Evolutionary conservation across 1,140 invertebrate species (phyloP), one percentile per base, ranked within the genome.

Genomic region (Drosophila erecta): DNA sequence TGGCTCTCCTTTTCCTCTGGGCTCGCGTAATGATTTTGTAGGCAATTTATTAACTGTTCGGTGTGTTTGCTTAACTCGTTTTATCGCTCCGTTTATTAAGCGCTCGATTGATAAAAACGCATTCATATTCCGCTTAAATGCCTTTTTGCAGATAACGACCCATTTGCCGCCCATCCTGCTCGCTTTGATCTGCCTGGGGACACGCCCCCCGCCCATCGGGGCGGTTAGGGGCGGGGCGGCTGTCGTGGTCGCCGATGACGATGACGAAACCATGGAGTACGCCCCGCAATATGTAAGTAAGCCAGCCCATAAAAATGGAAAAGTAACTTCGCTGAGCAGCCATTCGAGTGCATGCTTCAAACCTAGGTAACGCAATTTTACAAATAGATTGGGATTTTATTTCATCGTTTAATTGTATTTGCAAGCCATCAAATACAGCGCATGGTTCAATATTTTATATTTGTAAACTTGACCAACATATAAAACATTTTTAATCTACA

Each of bases 21-120:
- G 78, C 61, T 87, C 83, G 81, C 81, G 81, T 81, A 86, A 86
- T 86, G 81, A 86, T 87, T 86, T 86, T 86, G 81, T 86, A 66
- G 83, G 44, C 78, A 87, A 86, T 86, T 86, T 86, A 86, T 86
- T 81, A 87, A 71, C 67, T 76, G 56, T 72, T 66, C 41, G 33
- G 50, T 43, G 22, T 61, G 51, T 74, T 75, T 66, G 43, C 47
- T 67, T 72, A 76, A 79, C 66, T 86, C 64, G 79, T 87, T 87
- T 87, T 87, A 87, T 85, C 81, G 76, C 65, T 65, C 49, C 81
- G 79, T 85, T 84, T 84, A 87, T 87, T 86, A 81, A 87, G 83
- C 81, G 78, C 74, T 71, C 56, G 33, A 44, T 60, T 86, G 81
- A 86, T 86, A 87, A 87, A 81, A 79, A 64, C 65, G 65, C 75